Base-by-base conservation (phyloP, 2,888 invertebrate species). In the Phaonia tiefii region DNA sequence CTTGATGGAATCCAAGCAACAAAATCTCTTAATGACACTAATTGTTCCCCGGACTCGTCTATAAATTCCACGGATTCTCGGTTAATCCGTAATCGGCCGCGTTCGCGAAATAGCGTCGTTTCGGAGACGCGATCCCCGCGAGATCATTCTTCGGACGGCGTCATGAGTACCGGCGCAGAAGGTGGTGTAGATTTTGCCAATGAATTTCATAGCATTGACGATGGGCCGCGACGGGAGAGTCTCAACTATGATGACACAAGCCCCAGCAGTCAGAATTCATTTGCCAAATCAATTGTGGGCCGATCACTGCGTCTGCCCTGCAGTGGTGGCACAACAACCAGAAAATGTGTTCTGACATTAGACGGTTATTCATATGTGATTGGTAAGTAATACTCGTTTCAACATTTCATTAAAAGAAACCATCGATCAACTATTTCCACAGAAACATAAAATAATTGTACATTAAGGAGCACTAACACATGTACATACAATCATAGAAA, bases 301-400 rank as follows among this genome's bases (percentile, higher is more conserved):
- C 87, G 87, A 81, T 87, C 88, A 84, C 86, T 86, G 86, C 88
- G 88, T 86, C 89, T 88, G 87, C 89, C 89, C 87, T 88, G 90
- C 85, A 69, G 85, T 39, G 83, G 83, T 37, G 90, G 92, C 74
- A 92, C 93, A 83, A 91, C 93, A 86, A 93, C 93, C 80, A 92
- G 95, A 88, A 95, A 95, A 91, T 96, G 96, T 92, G 95, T 96
- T 83, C 93, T 96, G 84, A 96, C 95, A 60, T 92, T 96, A 85
- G 96, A 96, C 90, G 96, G 96, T 86, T 96, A 96, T 92, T 95
- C 95, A 83, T 96, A 96, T 91, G 96, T 96, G 86, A 96, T 96
- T 92, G 96, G 96, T 96, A 91, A 94, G 95, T 92, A 63, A 15
- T 49, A 49, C 3, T 49, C 10, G 22, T 54, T 2, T 15, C n/a